phyloP scores from a whole-genome alignment of 2,113 vertebrate genomes.

The Clarias gariepinus region DNA sequence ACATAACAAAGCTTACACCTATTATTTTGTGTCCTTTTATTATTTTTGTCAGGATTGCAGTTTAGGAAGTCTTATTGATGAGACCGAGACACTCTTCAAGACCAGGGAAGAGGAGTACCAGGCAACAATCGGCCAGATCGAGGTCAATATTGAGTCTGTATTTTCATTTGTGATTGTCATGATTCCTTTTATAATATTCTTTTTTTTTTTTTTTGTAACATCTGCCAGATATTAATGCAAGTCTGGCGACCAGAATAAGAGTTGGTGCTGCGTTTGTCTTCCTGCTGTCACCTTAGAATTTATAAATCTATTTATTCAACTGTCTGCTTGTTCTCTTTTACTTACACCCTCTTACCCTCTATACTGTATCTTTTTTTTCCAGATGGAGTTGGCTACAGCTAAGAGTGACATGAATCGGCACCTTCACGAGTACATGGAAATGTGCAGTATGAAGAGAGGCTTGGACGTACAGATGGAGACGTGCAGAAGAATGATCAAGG shows the following conservation, averaged over 20 bases:
- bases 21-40: conserved; percentile 45
- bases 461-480: conserved; percentile 89
- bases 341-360: background rate
- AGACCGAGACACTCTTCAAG: conserved; percentile 95
- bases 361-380: background rate
- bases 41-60: conserved; percentile 84
- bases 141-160: conserved; percentile 75
- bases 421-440: conserved; percentile 93
- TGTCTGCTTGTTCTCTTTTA: background rate
- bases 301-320: background rate
- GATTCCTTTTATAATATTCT: background rate
- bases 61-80: conserved; percentile 91
- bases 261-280: background rate
- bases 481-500: conserved; percentile 89
- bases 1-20: too few relatives aligned
- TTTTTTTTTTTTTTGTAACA: background rate
- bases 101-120: conserved; percentile 96
- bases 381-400: conserved; percentile 89
- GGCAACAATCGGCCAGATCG: conserved; percentile 94
- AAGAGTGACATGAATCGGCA: conserved; percentile 94
- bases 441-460: conserved; percentile 93
- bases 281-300: conserved; percentile 12
- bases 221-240: background rate
- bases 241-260: background rate
- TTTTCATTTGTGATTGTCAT: background rate